Evolutionary conservation across 2,797 vertebrate genomes (phyloP), one percentile per base, ranked within the genome.

Genomic region (Hafferia zeledoni): DNA sequence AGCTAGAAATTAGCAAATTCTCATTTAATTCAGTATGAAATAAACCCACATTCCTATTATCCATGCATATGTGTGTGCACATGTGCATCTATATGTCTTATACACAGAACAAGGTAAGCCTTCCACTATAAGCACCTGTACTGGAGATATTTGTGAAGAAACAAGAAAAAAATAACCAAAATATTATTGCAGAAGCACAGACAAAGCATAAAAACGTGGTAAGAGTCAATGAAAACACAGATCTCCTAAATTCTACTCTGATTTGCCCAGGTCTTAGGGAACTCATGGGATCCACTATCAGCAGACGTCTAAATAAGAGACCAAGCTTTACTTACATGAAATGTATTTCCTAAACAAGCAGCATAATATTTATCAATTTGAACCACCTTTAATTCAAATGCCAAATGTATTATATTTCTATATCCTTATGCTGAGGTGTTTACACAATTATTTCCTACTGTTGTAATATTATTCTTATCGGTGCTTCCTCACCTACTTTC

Each of bases 81-180:
- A 0, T 7, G 1, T n/a, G 0, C 12, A 23, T 12, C 9, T 55
- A 17, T 20, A 27, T 43, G 33, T n/a, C 67, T 37, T 37, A 49
- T 7, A 55, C 35, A 33, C 5, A 49, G 18, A 83, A 18, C 13
- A 63, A 56, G 8, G 20, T 24, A 85, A 72, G 37, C 3, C 28
- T 69, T 55, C 76, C 20, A 55, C 39, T 33, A 68, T 49, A 79
- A 87, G 76, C 71, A 89, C 57, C 55, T 43, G 65, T 53, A 49
- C 61, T 64, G 55, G 31, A 68, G 43, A 10, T 31, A 46, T 30
- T 18, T 75, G 65, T 65, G 30, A 74, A 71, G 44, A 63, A 83
- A 81, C 6, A 71, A 80, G 44, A 74, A 86, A 89, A 37, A 87
- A 68, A 44, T 84, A 79, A 82, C 31, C n/a, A 80, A 90, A 87